These are phyloP conservation scores for Puntigrus tetrazona DNA, from an alignment of 2,113 vertebrate species.

Conservation along the genomic window DNA sequence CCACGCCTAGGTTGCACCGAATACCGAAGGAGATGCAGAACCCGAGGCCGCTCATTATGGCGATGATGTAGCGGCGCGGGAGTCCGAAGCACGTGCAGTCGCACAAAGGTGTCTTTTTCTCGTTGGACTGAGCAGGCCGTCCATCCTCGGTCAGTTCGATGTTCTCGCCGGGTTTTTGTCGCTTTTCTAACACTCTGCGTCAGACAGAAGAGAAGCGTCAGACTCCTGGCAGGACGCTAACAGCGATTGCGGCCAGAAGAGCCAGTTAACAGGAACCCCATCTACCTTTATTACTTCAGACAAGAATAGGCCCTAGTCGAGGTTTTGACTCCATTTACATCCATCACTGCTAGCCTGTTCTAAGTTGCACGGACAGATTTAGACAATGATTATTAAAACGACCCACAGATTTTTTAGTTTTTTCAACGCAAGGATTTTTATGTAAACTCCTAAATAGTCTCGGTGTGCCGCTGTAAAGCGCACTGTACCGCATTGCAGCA, in stretches of 20 bases:
- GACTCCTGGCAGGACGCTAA: neutral
- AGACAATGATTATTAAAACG: neutral
- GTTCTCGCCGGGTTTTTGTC: constrained; percentile 85
- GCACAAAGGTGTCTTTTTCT: constrained; percentile 87
- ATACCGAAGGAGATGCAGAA: constrained; percentile 99
- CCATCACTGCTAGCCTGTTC: neutral
- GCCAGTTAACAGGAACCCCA: neutral
- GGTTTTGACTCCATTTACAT: neutral
- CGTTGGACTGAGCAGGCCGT: constrained; percentile 80
- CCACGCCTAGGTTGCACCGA: constrained; percentile 97
- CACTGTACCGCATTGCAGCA: constrained; percentile 80
- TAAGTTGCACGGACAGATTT: neutral
- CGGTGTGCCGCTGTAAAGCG: constrained; percentile 19
- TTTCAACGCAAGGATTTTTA: neutral
- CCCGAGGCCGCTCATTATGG: constrained; percentile 96
- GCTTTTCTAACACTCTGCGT: constrained; percentile 88
- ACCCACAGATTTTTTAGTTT: too few relatives aligned
- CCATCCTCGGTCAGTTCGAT: constrained; percentile 97
- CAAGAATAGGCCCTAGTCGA: too few relatives aligned
- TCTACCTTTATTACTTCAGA: neutral
- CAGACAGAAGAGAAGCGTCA: neutral
- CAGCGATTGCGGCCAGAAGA: neutral
- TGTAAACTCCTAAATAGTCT: constrained; percentile 4
- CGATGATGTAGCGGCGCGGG: constrained; percentile 95
- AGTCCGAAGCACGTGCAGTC: constrained; percentile 95